Percentiles rank a stretch among this genome's conserved stretches.
phyloP scores from a whole-genome alignment of 2,797 vertebrate species.

The Pterois miles region DNA sequence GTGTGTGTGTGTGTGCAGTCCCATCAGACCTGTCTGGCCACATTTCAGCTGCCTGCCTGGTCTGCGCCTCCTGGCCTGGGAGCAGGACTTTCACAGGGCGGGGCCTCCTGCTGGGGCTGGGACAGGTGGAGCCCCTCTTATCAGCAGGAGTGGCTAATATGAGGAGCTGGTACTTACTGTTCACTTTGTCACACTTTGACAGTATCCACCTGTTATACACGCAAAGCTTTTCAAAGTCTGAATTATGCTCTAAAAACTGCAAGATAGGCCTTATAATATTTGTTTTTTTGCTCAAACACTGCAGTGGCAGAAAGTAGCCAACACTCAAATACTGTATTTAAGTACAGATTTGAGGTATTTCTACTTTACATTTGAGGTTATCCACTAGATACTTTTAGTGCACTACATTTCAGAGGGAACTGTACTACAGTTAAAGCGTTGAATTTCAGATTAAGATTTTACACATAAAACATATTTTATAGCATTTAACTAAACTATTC shows the following conservation, averaged over 20 bases:
- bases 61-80: slow-evolving; percentile 37
- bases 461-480: background rate
- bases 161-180: slow-evolving; percentile 5
- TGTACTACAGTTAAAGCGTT: background rate
- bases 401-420: background rate
- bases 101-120: slow-evolving; percentile 37
- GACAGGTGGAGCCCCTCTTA: slow-evolving; percentile 67
- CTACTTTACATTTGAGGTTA: background rate
- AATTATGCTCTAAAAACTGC: background rate
- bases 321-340: background rate
- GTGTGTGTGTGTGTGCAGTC: slow-evolving; percentile 39
- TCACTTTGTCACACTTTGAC: background rate
- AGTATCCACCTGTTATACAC: background rate
- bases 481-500: background rate
- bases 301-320: background rate
- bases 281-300: background rate
- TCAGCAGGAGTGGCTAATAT: slow-evolving; percentile 27
- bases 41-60: slow-evolving; percentile 72
- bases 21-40: slow-evolving; percentile 79
- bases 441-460: background rate
- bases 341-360: background rate
- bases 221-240: background rate
- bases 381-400: background rate
- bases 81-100: slow-evolving; percentile 60
- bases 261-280: background rate